Evolutionary conservation across 2,113 vertebrate genomes (phyloP), one percentile per base, ranked within the genome.

Genomic region (Amphiprion percula): DNA sequence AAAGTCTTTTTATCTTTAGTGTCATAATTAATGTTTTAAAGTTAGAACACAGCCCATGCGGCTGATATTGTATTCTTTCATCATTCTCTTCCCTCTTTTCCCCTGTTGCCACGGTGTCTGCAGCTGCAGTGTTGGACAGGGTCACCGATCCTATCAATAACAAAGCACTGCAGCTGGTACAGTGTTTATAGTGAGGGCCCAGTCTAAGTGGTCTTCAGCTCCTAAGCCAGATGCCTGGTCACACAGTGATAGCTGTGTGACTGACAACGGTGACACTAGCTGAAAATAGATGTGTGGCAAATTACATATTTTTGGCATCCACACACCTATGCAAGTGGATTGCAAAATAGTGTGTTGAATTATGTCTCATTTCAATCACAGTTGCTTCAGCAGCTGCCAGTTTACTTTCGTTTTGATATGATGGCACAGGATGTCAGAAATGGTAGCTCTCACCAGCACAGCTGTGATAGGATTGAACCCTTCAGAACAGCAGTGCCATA

Each of bases 41-140:
- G 23, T 19, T 19, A 30, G 10, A 52, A 11, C 11, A 55, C 44
- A 72, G 46, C 19, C 16, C 54, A 6, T n/a, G 30, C 59, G 28
- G 33, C 58, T 56, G 10, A 30, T 15, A 33, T 68, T 28, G 21
- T 1, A 1, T 46, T 64, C 11, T 67, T 59, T 71, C 21, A 59
- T 77, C 49, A 15, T 68, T 52, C 15, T 2, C 2, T 53, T 49
- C 19, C 56, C 55, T 72, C 26, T 58, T n/a, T 54, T 66, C 12
- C 30, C 10, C 59, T 77, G 60, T 75, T 82, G 59, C 68, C 23
- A 1, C 49, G 44, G 37, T 26, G 46, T 67, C 75, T 69, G 79
- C 83, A 70, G 72, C 81, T 82, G 75, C 87, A 82, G 84, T 80
- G 82, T 84, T 82, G 78, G 83, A 62, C 33, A 15, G 66, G 47